These are phyloP conservation scores for Oscheius sp. DNA, from an alignment of 2,888 invertebrate genomes.

Conservation along the genomic window DNA sequence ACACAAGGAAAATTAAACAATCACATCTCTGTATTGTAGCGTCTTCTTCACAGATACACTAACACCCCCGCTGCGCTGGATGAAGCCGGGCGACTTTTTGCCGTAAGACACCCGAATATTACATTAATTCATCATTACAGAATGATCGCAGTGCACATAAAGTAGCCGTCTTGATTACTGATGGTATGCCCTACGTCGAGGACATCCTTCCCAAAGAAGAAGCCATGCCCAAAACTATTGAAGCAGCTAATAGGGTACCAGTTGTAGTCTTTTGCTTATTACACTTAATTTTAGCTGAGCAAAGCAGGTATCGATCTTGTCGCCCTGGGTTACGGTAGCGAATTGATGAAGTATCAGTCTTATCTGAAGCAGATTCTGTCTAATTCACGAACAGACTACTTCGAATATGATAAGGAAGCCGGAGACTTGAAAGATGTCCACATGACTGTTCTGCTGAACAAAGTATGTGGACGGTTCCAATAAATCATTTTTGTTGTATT, in stretches of 20 bases:
- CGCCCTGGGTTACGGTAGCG: neutral
- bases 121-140: too few relatives aligned
- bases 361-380: neutral
- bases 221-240: neutral
- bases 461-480: neutral
- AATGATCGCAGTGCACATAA: neutral
- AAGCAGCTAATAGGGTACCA: neutral
- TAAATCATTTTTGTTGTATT: too few relatives aligned
- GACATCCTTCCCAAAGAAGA: neutral
- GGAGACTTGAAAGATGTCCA: neutral
- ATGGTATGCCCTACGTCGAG: constrained; percentile 7
- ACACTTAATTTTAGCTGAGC: neutral
- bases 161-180: constrained; percentile 5
- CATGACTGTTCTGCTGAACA: constrained; percentile 4
- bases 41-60: too few relatives aligned
- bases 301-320: neutral
- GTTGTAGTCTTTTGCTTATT: neutral
- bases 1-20: too few relatives aligned
- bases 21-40: too few relatives aligned
- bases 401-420: neutral
- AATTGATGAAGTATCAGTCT: neutral
- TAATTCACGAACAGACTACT: neutral
- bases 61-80: too few relatives aligned
- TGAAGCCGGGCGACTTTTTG: too few relatives aligned
- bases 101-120: too few relatives aligned